Percentiles rank a stretch among this genome's conserved stretches.
phyloP scores from a whole-genome alignment of 1,140 invertebrate species.

The Eufriesea mexicana region DNA sequence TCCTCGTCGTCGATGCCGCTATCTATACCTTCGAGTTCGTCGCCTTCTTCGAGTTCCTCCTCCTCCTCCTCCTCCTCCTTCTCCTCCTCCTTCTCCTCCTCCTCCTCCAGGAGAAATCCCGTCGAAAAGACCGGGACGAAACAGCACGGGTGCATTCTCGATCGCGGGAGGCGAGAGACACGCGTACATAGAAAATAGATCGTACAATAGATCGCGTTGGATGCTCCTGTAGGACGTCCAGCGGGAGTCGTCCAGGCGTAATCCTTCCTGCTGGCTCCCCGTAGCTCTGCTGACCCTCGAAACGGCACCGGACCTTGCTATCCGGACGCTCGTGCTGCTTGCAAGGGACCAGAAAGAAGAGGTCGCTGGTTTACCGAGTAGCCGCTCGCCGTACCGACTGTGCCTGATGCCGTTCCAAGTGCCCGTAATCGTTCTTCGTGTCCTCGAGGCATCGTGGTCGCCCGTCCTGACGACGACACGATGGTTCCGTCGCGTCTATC shows the following conservation, averaged over 20 bases:
- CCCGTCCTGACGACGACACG: constrained; percentile 20
- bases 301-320: not conserved
- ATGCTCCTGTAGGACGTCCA: constrained; percentile 25
- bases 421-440: not conserved
- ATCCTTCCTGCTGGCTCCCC: not conserved
- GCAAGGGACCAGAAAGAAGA: constrained; percentile 1
- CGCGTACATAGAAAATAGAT: constrained; percentile 50
- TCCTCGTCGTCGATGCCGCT: not conserved
- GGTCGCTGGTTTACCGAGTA: constrained; percentile 8
- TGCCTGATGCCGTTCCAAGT: constrained; percentile 26
- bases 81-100: not conserved
- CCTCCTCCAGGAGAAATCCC: not conserved
- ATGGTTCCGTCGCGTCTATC: constrained; percentile 72
- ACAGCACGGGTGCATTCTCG: constrained; percentile 49
- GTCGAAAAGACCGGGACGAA: not conserved
- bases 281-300: constrained; percentile 19
- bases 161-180: constrained; percentile 25
- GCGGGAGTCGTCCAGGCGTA: not conserved
- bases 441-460: constrained; percentile 26
- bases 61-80: not conserved
- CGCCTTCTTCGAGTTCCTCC: not conserved
- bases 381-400: not conserved
- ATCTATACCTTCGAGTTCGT: not conserved
- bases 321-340: not conserved
- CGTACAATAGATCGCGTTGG: constrained; percentile 20